Evolutionary conservation across 2,113 vertebrate genomes (phyloP).

Genomic region (Charina bottae): DNA sequence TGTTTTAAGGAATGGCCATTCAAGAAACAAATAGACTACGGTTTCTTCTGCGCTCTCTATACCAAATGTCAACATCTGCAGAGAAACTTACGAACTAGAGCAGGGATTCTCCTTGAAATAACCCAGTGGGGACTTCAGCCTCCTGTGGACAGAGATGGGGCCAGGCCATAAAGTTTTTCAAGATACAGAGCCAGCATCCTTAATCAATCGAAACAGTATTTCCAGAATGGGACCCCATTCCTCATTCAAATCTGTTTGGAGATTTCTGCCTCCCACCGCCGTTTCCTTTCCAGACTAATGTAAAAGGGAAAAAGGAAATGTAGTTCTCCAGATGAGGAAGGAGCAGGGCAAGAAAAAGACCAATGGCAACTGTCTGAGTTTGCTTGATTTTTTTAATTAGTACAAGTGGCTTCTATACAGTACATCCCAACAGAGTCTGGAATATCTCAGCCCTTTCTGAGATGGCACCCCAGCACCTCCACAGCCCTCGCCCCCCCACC

Average conservation of each 20-base stretch:
- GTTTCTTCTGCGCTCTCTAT: background rate
- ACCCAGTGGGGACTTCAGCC: no score
- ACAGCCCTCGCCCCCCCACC: fast-evolving
- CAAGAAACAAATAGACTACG: background rate
- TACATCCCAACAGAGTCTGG: fast-evolving
- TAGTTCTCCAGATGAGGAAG: background rate
- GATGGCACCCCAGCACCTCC: fast-evolving
- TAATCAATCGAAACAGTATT: background rate
- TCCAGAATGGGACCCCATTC: background rate
- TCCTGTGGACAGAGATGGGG: background rate
- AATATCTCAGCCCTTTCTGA: background rate
- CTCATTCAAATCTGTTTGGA: background rate
- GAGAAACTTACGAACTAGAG: background rate
- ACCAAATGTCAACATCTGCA: background rate
- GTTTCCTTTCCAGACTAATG: background rate
- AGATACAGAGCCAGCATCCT: no score
- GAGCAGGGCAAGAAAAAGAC: background rate
- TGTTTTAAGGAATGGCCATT: background rate
- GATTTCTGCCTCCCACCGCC: no score
- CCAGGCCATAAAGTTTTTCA: background rate
- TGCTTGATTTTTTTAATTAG: conserved; percentile 51
- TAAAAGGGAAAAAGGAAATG: background rate
- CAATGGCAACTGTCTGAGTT: background rate
- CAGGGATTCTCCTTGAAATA: background rate
- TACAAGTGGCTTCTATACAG: background rate